Conservation (phyloP, 2,113 vertebrate species). For the Sialia sialis region DNA sequence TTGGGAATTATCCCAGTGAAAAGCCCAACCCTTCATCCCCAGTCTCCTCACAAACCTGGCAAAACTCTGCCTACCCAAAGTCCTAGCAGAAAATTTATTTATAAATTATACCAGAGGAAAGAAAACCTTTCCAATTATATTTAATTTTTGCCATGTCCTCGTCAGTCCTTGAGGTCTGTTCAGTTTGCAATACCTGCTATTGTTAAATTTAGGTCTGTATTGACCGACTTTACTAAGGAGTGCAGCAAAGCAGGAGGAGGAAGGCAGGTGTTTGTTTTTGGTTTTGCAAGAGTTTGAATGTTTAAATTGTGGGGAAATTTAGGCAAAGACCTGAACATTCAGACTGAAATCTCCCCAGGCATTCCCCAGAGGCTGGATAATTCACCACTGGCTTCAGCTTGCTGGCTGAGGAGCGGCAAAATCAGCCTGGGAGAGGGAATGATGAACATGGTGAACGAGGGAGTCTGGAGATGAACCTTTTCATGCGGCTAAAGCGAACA, state of each 20-base stretch:
- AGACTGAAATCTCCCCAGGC: too few species aligned
- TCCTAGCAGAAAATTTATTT: background rate
- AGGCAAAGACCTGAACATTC: background rate
- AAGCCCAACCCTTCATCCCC: background rate
- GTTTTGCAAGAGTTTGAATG: background rate
- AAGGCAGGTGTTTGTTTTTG: background rate
- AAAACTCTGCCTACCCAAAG: background rate
- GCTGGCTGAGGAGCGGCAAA: background rate
- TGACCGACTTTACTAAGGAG: background rate
- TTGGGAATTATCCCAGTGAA: background rate
- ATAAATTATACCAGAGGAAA: background rate
- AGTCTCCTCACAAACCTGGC: background rate
- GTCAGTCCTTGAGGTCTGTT: background rate
- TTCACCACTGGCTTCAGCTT: background rate
- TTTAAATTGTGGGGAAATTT: background rate
- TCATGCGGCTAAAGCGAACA: accelerated
- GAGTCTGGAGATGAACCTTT: accelerated
- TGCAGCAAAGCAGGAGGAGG: accelerated
- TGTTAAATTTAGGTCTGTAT: background rate
- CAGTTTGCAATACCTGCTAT: background rate
- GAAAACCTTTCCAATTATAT: background rate
- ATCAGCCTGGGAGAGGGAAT: background rate
- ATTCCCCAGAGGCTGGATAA: background rate
- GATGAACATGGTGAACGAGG: accelerated
- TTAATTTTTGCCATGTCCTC: background rate